Evolutionary conservation across 53 echinoderm and acorn worm genomes (phyloP), one percentile per base, ranked within the genome.

Genomic region (Holothuria leucospilota): DNA sequence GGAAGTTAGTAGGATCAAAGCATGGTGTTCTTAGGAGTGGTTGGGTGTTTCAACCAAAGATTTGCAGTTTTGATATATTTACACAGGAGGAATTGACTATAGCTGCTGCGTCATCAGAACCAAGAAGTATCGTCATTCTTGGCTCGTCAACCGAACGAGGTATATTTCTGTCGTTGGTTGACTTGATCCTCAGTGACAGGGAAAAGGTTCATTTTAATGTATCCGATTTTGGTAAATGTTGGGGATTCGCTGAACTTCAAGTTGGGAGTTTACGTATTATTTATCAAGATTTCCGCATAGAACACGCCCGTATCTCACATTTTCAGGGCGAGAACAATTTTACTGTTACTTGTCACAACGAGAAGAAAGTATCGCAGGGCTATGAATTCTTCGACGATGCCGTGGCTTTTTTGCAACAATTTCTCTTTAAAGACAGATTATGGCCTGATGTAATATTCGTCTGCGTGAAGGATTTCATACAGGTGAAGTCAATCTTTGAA

Each of bases 401-500:
- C 0, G 13, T 41, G 6, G 53, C 52, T 24, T 78, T 51, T 78
- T 58, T 40, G 23, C 52, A 27, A n/a, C 59, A 78, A 51, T 51
- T 27, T 78, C 41, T 71, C 18, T 71, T 71, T 39, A 42, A 42
- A 12, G 39, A 15, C 42, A 56, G 53, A 12, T 24, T 15, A 20
- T 77, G 77, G 77, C 77, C 77, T 15, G 77, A 77, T 77, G 52
- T 77, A 6, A 77, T 77, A 30, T 6, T 51, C 15, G 21, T 77
- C 49, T 42, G 24, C 26, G 24, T 51, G 23, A 20, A 21, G 6
- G 9, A 46, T 21, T 42, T 20, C 18, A 51, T 24, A 16, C 77
- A 77, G n/a, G 8, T 77, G 8, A 20, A 41, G 77, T 77, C 24
- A 51, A 15, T 77, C 8, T 21, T 77, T 25, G 40, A 77, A n/a